These are phyloP conservation scores for Hypomesus transpacificus DNA, from an alignment of 2,113 vertebrate species.

Conservation along the genomic window DNA sequence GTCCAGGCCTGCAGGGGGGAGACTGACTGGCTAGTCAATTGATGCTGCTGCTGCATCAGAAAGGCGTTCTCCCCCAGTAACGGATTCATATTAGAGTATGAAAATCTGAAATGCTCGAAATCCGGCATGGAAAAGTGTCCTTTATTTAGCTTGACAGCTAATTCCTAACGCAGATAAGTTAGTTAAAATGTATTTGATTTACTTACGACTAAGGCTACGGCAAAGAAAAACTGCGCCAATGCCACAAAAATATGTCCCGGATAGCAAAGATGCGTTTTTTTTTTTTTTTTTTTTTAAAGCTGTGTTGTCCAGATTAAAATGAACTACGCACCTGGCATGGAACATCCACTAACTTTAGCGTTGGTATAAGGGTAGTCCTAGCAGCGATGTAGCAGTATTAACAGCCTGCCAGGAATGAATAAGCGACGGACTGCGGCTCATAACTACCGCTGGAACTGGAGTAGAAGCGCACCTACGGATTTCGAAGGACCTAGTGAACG, in stretches of 20 bases:
- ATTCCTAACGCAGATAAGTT: background rate
- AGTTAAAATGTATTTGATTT: background rate
- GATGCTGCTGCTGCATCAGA: conserved; percentile 53
- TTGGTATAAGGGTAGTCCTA: background rate
- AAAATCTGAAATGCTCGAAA: conserved; percentile 72
- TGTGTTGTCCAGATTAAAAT: background rate
- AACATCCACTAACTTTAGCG: background rate
- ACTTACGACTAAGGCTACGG: background rate
- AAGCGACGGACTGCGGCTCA: conserved; percentile 55
- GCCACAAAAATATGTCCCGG: background rate
- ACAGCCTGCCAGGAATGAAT: conserved; percentile 36
- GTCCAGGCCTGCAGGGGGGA: conserved; percentile 42
- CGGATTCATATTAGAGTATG: conserved; percentile 70
- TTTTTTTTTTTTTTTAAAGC: too few relatives aligned
- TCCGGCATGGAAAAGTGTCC: conserved; percentile 69
- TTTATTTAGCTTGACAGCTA: conserved; percentile 24
- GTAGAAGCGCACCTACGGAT: conserved; percentile 14
- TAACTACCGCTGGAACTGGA: conserved; percentile 21
- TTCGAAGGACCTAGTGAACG: background rate
- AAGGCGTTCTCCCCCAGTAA: conserved; percentile 60
- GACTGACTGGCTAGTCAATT: conserved; percentile 50
- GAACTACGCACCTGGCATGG: conserved; percentile 22
- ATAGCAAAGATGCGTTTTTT: background rate
- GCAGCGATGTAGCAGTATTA: background rate
- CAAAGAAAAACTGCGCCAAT: background rate